Evolutionary conservation across 2,113 vertebrate genomes (phyloP).

Genomic region (Apistogramma diplotaenia): DNA sequence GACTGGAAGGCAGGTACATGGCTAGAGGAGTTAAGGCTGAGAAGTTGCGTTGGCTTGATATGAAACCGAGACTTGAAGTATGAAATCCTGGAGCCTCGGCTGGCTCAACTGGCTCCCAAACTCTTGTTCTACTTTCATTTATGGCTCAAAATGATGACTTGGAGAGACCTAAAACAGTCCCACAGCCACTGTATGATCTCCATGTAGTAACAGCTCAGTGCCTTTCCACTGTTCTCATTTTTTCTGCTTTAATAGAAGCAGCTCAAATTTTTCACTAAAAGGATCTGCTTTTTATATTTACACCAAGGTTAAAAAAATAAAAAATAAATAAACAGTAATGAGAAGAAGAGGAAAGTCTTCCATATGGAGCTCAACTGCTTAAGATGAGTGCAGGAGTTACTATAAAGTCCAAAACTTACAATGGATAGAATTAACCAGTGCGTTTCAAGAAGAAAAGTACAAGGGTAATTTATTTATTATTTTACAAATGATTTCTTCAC

Average conservation of each 20-base stretch:
- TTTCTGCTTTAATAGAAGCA: slow-evolving; percentile 12
- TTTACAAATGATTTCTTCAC: too few relatives aligned
- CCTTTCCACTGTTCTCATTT: not conserved
- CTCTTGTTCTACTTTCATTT: slow-evolving; percentile 53
- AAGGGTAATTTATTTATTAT: too few relatives aligned
- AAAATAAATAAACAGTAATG: not conserved
- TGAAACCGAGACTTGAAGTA: slow-evolving; percentile 51
- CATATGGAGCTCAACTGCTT: not conserved
- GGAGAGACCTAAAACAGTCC: slow-evolving; percentile 44
- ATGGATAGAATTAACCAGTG: too few relatives aligned
- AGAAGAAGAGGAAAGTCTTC: not conserved
- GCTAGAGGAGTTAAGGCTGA: slow-evolving; percentile 37
- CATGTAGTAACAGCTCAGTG: not conserved
- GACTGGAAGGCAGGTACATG: slow-evolving; percentile 59
- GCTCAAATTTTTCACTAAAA: slow-evolving; percentile 11
- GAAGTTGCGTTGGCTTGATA: slow-evolving; percentile 46
- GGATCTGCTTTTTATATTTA: slow-evolving; percentile 2
- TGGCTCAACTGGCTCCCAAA: slow-evolving; percentile 44
- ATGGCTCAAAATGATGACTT: slow-evolving; percentile 46
- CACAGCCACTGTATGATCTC: slow-evolving; percentile 17
- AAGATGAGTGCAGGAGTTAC: not conserved
- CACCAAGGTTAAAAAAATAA: not conserved
- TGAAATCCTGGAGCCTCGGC: slow-evolving; percentile 54
- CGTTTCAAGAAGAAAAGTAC: too few relatives aligned
- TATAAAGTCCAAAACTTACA: too few relatives aligned